Base-by-base conservation (phyloP, 2,888 invertebrate genomes). In the Conus canariensis region DNA sequence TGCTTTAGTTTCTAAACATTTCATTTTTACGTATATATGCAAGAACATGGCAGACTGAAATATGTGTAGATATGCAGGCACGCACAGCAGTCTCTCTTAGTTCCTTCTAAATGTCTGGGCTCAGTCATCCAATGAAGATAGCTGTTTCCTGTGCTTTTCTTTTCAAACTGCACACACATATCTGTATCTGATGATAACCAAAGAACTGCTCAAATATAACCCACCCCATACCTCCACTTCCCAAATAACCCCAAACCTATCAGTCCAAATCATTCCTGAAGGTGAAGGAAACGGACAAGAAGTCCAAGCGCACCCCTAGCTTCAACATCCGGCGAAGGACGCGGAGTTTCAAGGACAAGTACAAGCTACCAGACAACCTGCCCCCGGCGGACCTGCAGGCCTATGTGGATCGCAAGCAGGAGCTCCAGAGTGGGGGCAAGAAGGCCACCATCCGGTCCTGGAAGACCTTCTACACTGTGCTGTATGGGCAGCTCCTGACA, bases 401-500 rank as follows among this genome's bases (percentile, higher is more conserved):
- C 93, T 97, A 97, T 94, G 96, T 99, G 90, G 99, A 99, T 93
- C 97, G 99, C 88, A 99, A 99, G 96, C 99, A 99, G 95, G 98
- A 99, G 94, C 97, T 98, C 0, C 98, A 98, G 91, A 98, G 98
- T 91, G 99, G 99, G 16, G 99, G 99, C 25, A 99, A 99, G 96
- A 98, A 98, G 93, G 99, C 99, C 0, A 98, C 99, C 0, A 98
- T 99, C 9, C 97, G 99, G 9, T 98, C 99, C 0, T 99, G 99
- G 99, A 99, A 99, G 95, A 97, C 97, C 90, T 98, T 98, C 97
- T 98, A 99, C 96, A 98, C 98, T 0, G 99, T 99, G 90, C 97
- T 99, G 58, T 99, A 99, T 96, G 99, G 99, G 0, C 99, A 99
- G 96, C 97, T 99, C 94, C 97, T 99, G 89, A 99, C 99, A 97